phyloP scores from a whole-genome alignment of 1,140 invertebrate genomes.

The Reticulitermes speratus region DNA sequence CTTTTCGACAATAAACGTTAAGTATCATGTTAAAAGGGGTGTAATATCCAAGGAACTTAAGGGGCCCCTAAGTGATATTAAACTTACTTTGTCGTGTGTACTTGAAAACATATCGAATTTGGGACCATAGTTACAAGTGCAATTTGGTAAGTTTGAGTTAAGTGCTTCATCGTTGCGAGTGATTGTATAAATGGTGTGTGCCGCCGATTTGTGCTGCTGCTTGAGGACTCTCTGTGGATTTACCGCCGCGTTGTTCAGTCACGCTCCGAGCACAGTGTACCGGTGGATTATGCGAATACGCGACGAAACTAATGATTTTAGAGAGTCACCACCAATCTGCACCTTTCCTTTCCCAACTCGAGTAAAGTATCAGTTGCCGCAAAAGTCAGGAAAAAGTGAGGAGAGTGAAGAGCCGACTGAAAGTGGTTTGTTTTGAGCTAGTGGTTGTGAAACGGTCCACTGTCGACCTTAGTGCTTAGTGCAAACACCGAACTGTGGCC shows the following conservation, averaged over 20 bases:
- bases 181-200: not conserved
- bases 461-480: too few relatives aligned
- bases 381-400: not conserved
- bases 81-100: constrained; percentile 20
- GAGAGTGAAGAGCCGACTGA: not conserved
- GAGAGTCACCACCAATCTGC: not conserved
- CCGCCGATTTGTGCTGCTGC: not conserved
- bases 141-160: constrained; percentile 29
- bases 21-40: constrained; percentile 31
- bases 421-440: not conserved
- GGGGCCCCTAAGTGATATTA: constrained; percentile 32
- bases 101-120: constrained; percentile 17
- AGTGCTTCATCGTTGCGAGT: constrained; percentile 3
- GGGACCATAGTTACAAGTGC: constrained; percentile 25
- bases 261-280: not conserved
- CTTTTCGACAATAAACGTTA: constrained; percentile 29
- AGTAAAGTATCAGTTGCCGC: not conserved
- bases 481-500: too few relatives aligned
- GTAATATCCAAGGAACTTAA: constrained; percentile 24
- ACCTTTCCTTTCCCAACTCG: not conserved
- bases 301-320: not conserved
- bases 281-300: not conserved
- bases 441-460: not conserved
- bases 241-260: not conserved
- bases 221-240: not conserved